Evolutionary conservation across 2,888 invertebrate genomes (phyloP), one percentile per base, ranked within the genome.

Genomic region (Pardosa pseudoannulata): DNA sequence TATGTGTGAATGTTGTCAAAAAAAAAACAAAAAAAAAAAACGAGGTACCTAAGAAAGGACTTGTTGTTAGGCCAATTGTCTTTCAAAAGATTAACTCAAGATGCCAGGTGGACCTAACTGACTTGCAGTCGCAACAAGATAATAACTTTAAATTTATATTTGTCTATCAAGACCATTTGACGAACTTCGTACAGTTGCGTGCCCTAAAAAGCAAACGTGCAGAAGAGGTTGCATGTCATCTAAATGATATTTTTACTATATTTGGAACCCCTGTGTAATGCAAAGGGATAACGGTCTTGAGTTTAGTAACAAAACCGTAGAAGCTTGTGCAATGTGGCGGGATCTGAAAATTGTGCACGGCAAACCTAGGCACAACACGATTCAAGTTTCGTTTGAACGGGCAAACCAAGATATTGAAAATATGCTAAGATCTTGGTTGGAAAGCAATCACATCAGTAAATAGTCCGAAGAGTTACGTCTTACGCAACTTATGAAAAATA

Each of bases 281-380:
- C 87, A 89, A 56, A 73, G 65, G 36, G 87, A 88, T 71, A 88
- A 89, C 32, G 89, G 88, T 11, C 28, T 76, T 87, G 88, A 88
- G 46, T 88, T 89, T 41, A 36, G 13, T 36, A 88, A 79, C 41
- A 9, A 79, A 67, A 56, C 88, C 7, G 19, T 79, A 65, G 36
- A 82, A 68, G 62, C 67, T 64, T 41, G 62, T 36, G 31, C 23
- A 50, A 78, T 78, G 65, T 71, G 65, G 72, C n/a, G 23, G 29
- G 50, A 72, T 67, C 23, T 79, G 32, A 78, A 79, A 56, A 76
- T 29, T 64, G 9, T 71, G 0, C 36, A 68, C 13, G n/a, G 67
- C 13, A 73, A 85, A 50, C 62, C 67, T n/a, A 41, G 73, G 16
- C 73, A 73, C 65, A 80, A 65, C 23, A 46, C 76, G 31, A 46